These are phyloP conservation scores for Catocala nupta DNA, from an alignment of 2,888 invertebrate genomes.

Conservation along the genomic window DNA sequence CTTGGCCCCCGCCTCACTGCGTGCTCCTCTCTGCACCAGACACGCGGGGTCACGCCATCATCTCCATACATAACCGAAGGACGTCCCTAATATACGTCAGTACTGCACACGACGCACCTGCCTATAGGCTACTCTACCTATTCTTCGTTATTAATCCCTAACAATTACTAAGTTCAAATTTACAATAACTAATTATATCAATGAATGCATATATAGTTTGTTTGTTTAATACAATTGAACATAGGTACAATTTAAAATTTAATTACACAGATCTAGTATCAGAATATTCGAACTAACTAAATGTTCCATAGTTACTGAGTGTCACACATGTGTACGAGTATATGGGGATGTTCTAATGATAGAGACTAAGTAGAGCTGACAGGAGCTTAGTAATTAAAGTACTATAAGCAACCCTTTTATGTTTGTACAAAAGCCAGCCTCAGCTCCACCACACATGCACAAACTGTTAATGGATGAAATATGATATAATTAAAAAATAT, in stretches of 20 bases:
- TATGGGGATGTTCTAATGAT: slow-evolving; percentile 24
- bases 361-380: slow-evolving; percentile 27
- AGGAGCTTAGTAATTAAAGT: slow-evolving; percentile 44
- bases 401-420: slow-evolving; percentile 49
- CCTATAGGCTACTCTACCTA: slow-evolving; percentile 14
- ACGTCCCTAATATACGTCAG: slow-evolving; percentile 24
- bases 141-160: slow-evolving; percentile 5
- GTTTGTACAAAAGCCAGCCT: slow-evolving; percentile 54
- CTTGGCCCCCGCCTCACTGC: slow-evolving; percentile 60
- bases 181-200: background rate
- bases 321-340: slow-evolving; percentile 4
- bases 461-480: slow-evolving; percentile 58
- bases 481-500: slow-evolving; percentile 47
- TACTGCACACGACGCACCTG: slow-evolving; percentile 8
- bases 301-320: background rate
- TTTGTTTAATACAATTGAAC: background rate
- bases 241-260: background rate
- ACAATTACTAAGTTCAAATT: slow-evolving; percentile 1
- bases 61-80: slow-evolving; percentile 59
- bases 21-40: slow-evolving; percentile 76
- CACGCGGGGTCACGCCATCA: slow-evolving; percentile 71
- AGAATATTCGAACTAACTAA: background rate
- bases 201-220: background rate
- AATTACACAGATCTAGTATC: background rate
- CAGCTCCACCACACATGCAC: slow-evolving; percentile 64